These are phyloP conservation scores for Aphrocallistes beatrix DNA, from an alignment of 37 sponge, comb jelly and placozoan species.

Conservation along the genomic window DNA sequence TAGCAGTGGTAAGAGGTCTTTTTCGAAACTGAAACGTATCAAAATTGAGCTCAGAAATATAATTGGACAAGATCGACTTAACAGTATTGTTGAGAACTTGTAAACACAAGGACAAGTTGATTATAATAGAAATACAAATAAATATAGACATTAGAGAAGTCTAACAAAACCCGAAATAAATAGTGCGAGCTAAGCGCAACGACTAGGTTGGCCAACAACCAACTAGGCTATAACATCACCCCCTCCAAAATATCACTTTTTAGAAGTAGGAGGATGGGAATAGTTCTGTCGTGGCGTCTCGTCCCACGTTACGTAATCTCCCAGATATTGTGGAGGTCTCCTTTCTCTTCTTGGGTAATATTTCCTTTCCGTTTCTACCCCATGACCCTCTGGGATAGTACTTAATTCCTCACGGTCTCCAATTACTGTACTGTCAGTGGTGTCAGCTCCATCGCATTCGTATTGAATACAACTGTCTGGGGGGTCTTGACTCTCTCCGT, in stretches of 20 bases:
- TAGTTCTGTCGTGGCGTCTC: background rate
- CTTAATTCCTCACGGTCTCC: background rate
- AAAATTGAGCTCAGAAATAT: constrained; percentile 12
- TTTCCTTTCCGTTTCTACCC: background rate
- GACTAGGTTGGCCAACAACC: too few relatives aligned
- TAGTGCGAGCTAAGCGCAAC: too few relatives aligned
- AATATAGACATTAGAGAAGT: too few relatives aligned
- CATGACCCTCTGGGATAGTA: background rate
- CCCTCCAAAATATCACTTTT: background rate
- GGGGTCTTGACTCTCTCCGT: too few relatives aligned
- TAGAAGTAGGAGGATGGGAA: background rate
- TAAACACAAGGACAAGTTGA: too few relatives aligned
- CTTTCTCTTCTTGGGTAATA: background rate
- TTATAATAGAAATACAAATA: too few relatives aligned
- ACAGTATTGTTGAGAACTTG: too few relatives aligned
- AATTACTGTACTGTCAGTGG: background rate
- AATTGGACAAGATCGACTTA: constrained; percentile 20
- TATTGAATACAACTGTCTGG: too few relatives aligned
- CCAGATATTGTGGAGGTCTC: background rate
- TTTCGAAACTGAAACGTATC: constrained; percentile 16
- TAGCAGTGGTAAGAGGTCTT: constrained; percentile 9
- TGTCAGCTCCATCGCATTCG: too few relatives aligned
- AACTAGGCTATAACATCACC: background rate
- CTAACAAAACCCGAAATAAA: too few relatives aligned
- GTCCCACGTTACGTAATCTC: background rate